A percentile compares a stretch with the other conserved stretches of the same genome.
phyloP scores from a whole-genome alignment of 2,888 invertebrate genomes.

The Eudemis profundana region DNA sequence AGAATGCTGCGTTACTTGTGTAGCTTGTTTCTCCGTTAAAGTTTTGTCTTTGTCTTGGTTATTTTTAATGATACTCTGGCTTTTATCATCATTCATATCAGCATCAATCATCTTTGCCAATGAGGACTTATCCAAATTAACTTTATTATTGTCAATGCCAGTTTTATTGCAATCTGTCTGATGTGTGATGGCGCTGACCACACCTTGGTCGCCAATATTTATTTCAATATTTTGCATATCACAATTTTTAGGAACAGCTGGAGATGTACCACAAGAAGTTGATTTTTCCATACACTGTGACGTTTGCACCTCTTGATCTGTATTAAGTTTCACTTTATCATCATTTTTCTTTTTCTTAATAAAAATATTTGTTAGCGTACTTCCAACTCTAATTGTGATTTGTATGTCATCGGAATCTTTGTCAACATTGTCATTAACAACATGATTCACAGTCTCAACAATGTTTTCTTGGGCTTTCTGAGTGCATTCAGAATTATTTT shows the following conservation, averaged over 20 bases:
- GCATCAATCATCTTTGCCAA: constrained; percentile 73
- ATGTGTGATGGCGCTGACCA: constrained; percentile 46
- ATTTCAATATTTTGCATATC: constrained; percentile 53
- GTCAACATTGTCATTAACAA: constrained; percentile 49
- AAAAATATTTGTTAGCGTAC: constrained; percentile 69
- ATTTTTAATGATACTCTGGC: constrained; percentile 49
- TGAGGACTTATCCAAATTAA: constrained; percentile 52
- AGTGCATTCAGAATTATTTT: constrained; percentile 41
- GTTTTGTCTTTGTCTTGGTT: constrained; percentile 20
- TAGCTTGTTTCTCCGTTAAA: constrained; percentile 24
- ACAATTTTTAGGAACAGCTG: constrained; percentile 40
- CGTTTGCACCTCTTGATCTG: constrained; percentile 72
- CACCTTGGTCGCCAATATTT: constrained; percentile 48
- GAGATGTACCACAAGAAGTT: constrained; percentile 46
- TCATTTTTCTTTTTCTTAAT: constrained; percentile 72
- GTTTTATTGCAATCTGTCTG: constrained; percentile 42
- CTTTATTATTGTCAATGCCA: constrained; percentile 37
- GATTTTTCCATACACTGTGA: constrained; percentile 54
- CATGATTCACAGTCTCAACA: constrained; percentile 49
- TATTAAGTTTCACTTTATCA: constrained; percentile 68
- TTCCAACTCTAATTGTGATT: constrained; percentile 75
- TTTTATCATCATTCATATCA: constrained; percentile 64
- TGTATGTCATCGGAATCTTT: constrained; percentile 67
- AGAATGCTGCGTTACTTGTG: constrained; percentile 28
- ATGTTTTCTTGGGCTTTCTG: constrained; percentile 40